Conservation (phyloP, 2,797 vertebrate species). For the Octomys mimax region DNA sequence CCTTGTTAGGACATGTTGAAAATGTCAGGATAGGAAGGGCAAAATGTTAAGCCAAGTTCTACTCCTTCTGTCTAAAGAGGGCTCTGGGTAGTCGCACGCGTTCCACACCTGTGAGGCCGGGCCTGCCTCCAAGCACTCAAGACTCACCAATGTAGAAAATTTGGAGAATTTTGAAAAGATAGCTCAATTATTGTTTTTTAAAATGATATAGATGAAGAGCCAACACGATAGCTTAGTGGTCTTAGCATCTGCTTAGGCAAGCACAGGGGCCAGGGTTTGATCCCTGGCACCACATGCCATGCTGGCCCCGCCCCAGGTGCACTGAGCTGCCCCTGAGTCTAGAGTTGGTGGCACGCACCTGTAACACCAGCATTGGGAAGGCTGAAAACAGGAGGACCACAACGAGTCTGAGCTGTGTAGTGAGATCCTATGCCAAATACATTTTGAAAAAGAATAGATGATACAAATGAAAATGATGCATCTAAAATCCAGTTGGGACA, state of each 20-base stretch:
- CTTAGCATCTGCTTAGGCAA: too few relatives aligned
- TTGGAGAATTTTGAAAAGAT: conserved; percentile 5
- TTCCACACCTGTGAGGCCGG: neutral
- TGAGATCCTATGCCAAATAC: too few relatives aligned
- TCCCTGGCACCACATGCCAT: too few relatives aligned
- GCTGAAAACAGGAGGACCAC: too few relatives aligned
- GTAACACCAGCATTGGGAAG: too few relatives aligned
- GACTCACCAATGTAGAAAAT: neutral
- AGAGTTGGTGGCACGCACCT: too few relatives aligned
- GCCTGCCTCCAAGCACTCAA: neutral
- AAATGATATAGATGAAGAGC: too few relatives aligned
- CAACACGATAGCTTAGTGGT: too few relatives aligned
- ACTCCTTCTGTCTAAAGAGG: neutral
- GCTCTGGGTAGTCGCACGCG: neutral
- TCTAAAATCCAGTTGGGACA: conserved; percentile 67
- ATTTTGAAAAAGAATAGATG: neutral
- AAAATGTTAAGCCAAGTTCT: neutral
- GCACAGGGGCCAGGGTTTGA: too few relatives aligned
- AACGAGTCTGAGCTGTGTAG: too few relatives aligned
- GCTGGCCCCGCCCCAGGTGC: too few relatives aligned
- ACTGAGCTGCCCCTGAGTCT: too few relatives aligned
- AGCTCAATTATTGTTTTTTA: neutral
- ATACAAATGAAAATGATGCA: conserved; percentile 35
- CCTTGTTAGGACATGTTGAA: neutral
- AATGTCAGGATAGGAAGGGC: neutral